Conservation (phyloP, 1,140 invertebrate species). For the Gryon sp. region DNA sequence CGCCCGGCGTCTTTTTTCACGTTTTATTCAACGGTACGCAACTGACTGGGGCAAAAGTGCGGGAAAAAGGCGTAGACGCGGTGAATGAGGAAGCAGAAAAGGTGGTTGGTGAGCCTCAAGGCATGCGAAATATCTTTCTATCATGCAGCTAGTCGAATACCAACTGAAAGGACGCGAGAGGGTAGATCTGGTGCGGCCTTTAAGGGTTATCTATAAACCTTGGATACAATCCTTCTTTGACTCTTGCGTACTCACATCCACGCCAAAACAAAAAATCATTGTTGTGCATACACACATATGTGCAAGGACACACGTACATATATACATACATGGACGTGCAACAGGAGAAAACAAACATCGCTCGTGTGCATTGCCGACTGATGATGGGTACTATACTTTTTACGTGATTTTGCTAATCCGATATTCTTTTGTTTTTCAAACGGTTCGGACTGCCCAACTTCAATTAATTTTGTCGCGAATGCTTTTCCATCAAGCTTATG, state of each 20-base stretch:
- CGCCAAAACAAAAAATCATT: constrained; percentile 43
- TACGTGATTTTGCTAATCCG: constrained; percentile 44
- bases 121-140: constrained; percentile 72
- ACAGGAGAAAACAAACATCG: constrained; percentile 33
- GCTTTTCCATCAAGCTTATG: background rate
- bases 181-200: constrained; percentile 59
- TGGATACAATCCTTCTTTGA: constrained; percentile 64
- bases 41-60: constrained; percentile 44
- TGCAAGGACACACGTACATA: constrained; percentile 2
- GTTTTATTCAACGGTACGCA: constrained; percentile 65
- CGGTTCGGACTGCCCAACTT: constrained; percentile 8
- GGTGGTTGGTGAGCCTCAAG: constrained; percentile 58
- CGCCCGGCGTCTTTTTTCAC: constrained; percentile 39
- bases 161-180: constrained; percentile 65
- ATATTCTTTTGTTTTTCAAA: constrained; percentile 42
- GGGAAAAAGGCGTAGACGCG: constrained; percentile 59
- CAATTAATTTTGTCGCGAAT: constrained; percentile 5
- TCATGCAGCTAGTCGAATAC: constrained; percentile 56
- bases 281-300: too few species aligned
- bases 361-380: background rate
- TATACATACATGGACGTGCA: background rate
- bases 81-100: constrained; percentile 64
- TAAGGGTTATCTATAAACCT: constrained; percentile 63
- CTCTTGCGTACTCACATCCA: constrained; percentile 28
- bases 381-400: constrained; percentile 34